phyloP scores from a whole-genome alignment of 2,888 invertebrate genomes.

The Agonopterix subpropinquella region DNA sequence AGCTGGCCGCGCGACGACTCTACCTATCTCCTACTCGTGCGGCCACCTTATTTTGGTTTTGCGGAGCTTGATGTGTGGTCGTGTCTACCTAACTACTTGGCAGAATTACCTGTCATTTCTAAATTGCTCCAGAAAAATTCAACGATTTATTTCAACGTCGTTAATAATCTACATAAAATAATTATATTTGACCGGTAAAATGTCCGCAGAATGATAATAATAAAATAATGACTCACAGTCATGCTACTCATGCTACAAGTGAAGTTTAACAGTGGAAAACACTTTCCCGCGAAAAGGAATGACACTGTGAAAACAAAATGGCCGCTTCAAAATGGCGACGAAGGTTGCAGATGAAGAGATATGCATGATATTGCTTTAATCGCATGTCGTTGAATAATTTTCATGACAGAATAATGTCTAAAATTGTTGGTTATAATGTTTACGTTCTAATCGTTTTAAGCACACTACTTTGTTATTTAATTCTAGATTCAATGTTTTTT shows the following conservation, averaged over 20 bases:
- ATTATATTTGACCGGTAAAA: too few species aligned
- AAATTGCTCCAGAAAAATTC: too few species aligned
- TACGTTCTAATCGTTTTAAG: not conserved
- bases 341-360: constrained; percentile 32
- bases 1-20: too few species aligned
- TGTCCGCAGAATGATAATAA: not conserved
- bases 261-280: not conserved
- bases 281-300: constrained; percentile 4
- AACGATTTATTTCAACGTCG: too few species aligned
- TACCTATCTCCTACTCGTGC: too few species aligned
- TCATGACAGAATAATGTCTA: not conserved
- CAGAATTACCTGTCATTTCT: too few species aligned
- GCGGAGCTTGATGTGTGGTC: too few species aligned
- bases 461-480: too few species aligned
- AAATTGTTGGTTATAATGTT: not conserved
- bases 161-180: too few species aligned
- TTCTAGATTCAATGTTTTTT: too few species aligned
- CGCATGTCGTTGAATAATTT: constrained; percentile 16
- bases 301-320: constrained; percentile 23
- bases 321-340: constrained; percentile 18
- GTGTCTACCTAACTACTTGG: too few species aligned
- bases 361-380: constrained; percentile 21
- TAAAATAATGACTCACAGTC: constrained; percentile 6
- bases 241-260: constrained; percentile 11
- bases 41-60: too few species aligned